phyloP scores from a whole-genome alignment of 2,888 invertebrate species.

The Athalia cordata region DNA sequence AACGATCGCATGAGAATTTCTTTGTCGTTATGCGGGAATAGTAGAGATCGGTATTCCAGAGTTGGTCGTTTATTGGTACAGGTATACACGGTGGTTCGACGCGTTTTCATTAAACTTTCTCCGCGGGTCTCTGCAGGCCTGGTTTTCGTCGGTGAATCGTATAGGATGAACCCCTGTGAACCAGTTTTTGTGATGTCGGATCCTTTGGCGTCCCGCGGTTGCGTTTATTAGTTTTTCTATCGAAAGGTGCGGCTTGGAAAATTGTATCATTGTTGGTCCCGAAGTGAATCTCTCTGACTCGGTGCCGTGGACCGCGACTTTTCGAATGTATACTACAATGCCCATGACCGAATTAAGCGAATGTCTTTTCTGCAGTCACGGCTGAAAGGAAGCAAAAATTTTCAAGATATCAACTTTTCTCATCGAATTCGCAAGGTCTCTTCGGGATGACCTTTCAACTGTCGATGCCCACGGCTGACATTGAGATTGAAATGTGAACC shows the following conservation, averaged over 20 bases:
- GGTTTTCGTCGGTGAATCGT: slow-evolving; percentile 22
- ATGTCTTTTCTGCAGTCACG: slow-evolving; percentile 12
- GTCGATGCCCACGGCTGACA: not conserved
- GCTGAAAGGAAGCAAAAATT: slow-evolving; percentile 19
- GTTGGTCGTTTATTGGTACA: slow-evolving; percentile 26
- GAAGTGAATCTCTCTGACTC: slow-evolving; percentile 29
- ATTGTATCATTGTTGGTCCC: slow-evolving; percentile 38
- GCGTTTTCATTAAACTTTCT: slow-evolving; percentile 46
- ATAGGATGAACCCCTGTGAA: slow-evolving; percentile 40
- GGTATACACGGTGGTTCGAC: slow-evolving; percentile 28
- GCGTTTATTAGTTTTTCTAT: slow-evolving; percentile 48
- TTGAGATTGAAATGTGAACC: slow-evolving; percentile 17
- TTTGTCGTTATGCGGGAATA: slow-evolving; percentile 6
- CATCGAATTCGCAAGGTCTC: no score
- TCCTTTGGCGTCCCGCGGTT: slow-evolving; percentile 46
- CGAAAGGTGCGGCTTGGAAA: slow-evolving; percentile 46
- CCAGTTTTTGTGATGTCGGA: slow-evolving; percentile 46
- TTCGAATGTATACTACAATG: slow-evolving; percentile 1
- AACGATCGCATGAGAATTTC: not conserved
- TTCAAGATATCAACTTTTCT: not conserved
- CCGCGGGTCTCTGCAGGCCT: slow-evolving; percentile 19
- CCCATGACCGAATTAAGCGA: not conserved
- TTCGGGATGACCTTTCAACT: no score
- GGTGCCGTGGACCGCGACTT: not conserved
- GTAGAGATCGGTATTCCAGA: slow-evolving; percentile 15